Evolutionary conservation across 2,113 vertebrate species (phyloP).

Genomic region (Psittacara wagleri): DNA sequence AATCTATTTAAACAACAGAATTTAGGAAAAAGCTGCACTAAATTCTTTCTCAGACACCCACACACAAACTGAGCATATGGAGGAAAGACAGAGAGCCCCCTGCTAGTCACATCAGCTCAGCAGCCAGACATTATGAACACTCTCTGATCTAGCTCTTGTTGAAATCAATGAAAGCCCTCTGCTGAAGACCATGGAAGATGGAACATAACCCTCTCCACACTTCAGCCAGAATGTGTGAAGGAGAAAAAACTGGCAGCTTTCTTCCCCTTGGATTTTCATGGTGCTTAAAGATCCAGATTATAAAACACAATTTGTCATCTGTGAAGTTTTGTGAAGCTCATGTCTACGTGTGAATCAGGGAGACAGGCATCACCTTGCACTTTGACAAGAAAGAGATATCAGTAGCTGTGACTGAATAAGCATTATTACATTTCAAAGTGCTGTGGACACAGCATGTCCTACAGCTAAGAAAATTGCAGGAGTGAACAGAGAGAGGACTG

Average conservation of each 20-base stretch:
- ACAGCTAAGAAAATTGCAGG: not conserved
- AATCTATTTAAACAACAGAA: not conserved
- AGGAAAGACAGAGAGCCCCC: not conserved
- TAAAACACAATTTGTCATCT: not conserved
- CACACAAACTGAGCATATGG: not conserved
- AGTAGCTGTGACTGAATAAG: not conserved
- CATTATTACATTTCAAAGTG: not conserved
- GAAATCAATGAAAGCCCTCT: conserved; percentile 8
- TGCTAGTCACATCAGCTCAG: conserved; percentile 29
- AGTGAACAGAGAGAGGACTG: not conserved
- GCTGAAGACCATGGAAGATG: not conserved
- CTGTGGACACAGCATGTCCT: not conserved
- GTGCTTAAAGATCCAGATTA: not conserved
- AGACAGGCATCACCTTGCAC: not conserved
- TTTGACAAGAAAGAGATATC: not conserved
- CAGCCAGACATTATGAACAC: not conserved
- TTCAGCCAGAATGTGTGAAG: conserved; percentile 12
- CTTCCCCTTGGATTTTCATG: conserved; percentile 9
- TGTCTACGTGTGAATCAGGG: not conserved
- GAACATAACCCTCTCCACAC: not conserved
- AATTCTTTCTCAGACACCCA: not conserved
- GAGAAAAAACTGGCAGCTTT: not conserved
- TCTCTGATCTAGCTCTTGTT: not conserved
- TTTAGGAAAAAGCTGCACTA: not conserved
- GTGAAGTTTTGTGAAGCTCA: conserved; percentile 1